Evolutionary conservation across 2,113 vertebrate species (phyloP).

Genomic region (Seriola aureovittata): DNA sequence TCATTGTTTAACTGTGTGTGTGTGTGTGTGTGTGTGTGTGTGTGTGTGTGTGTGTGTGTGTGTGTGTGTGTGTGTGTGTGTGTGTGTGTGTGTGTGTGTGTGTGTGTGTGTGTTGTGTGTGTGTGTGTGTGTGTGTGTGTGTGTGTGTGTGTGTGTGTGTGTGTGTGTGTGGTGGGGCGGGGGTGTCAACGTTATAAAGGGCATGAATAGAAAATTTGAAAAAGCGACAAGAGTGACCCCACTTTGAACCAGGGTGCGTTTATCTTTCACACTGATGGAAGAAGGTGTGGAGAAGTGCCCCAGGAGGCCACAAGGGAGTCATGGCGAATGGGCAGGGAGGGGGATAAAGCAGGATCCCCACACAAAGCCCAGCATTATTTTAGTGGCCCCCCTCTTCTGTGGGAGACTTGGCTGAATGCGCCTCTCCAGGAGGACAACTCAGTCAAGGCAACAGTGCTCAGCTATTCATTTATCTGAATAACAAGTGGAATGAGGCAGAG

Average conservation of each 20-base stretch:
- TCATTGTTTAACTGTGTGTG: slow-evolving; percentile 51
- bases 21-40: not conserved
- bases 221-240: slow-evolving; percentile 81
- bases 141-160: not conserved
- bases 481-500: slow-evolving; percentile 66
- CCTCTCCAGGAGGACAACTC: slow-evolving; percentile 72
- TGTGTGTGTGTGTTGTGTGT: not conserved
- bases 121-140: no score
- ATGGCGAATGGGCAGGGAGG: slow-evolving; percentile 47
- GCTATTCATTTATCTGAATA: slow-evolving; percentile 78
- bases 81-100: no score
- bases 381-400: slow-evolving; percentile 54
- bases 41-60: no score
- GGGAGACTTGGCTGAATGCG: slow-evolving; percentile 75
- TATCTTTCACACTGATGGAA: slow-evolving; percentile 59
- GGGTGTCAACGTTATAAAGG: slow-evolving; percentile 57
- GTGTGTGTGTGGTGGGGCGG: not conserved
- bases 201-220: slow-evolving; percentile 74
- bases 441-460: slow-evolving; percentile 63
- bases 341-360: slow-evolving; percentile 52
- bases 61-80: not conserved
- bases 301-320: slow-evolving; percentile 50
- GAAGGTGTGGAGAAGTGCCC: slow-evolving; percentile 65
- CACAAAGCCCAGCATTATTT: slow-evolving; percentile 83
- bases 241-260: slow-evolving; percentile 74